These are phyloP conservation scores for Yponomeuta evonymella DNA, from an alignment of 2,888 invertebrate species.

Conservation along the genomic window DNA sequence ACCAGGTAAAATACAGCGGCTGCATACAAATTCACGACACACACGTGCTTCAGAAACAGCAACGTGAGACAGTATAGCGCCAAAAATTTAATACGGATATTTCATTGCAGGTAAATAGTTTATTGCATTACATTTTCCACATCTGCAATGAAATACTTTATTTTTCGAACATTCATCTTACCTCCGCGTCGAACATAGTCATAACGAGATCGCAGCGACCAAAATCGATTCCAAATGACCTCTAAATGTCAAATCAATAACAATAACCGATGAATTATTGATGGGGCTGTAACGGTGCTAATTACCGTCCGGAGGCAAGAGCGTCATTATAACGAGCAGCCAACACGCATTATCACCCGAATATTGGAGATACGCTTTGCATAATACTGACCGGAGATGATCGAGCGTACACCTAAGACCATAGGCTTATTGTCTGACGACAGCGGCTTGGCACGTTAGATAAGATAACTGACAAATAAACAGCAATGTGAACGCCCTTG, in stretches of 20 bases:
- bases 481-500: neutral
- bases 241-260: slow-evolving; percentile 33
- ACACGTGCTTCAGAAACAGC: slow-evolving; percentile 35
- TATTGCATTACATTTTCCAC: neutral
- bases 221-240: neutral
- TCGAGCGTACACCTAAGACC: neutral
- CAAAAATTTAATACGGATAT: slow-evolving; percentile 21
- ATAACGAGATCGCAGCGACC: neutral
- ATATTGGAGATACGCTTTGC: slow-evolving; percentile 34
- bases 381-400: neutral
- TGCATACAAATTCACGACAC: slow-evolving; percentile 54
- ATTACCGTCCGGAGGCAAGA: slow-evolving; percentile 34
- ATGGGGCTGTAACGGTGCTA: slow-evolving; percentile 47
- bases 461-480: neutral
- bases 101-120: neutral
- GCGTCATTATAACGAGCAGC: slow-evolving; percentile 46
- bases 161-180: neutral
- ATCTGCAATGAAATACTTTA: neutral
- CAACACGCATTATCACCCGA: slow-evolving; percentile 46
- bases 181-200: neutral
- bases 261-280: slow-evolving; percentile 51
- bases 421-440: neutral
- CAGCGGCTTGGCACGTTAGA: neutral
- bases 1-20: slow-evolving; percentile 38
- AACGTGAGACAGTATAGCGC: slow-evolving; percentile 53